A percentile compares a stretch with the other conserved stretches of the same genome.
phyloP scores from a whole-genome alignment of 2,113 vertebrate genomes.

The Epinephelus cyanopodus region DNA sequence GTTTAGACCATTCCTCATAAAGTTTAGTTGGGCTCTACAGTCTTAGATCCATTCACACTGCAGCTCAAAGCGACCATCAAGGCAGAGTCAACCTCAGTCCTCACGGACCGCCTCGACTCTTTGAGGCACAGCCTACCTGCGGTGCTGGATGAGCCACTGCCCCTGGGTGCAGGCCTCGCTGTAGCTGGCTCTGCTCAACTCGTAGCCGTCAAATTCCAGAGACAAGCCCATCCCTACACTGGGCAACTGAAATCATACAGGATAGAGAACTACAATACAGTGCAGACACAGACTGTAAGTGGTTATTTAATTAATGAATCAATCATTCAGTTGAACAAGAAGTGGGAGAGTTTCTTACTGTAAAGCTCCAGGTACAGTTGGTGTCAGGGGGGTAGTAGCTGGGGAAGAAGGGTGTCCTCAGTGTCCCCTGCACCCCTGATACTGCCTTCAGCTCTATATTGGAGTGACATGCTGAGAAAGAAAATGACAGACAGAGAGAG shows the following conservation, averaged over 20 bases:
- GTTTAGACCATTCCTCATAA: no score
- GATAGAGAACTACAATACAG: not conserved
- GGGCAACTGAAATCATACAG: conserved; percentile 84
- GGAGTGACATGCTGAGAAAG: conserved; percentile 85
- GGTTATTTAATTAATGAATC: no score
- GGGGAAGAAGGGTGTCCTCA: conserved; percentile 92
- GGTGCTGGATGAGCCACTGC: conserved; percentile 92
- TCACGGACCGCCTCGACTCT: not conserved
- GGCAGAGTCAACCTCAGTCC: no score
- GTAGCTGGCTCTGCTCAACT: conserved; percentile 86
- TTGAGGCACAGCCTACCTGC: conserved; percentile 81
- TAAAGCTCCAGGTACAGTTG: conserved; percentile 93
- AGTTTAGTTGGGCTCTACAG: no score
- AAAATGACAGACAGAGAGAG: not conserved
- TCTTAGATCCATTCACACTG: no score
- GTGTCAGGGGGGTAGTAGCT: conserved; percentile 94
- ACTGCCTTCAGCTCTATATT: conserved; percentile 82
- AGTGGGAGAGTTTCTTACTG: conserved; percentile 78
- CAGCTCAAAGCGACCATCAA: no score
- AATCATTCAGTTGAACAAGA: not conserved
- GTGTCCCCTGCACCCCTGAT: conserved; percentile 86
- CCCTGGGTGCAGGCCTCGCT: conserved; percentile 91
- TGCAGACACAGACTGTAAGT: not conserved
- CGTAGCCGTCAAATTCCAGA: conserved; percentile 92
- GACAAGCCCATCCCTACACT: conserved; percentile 87